Evolutionary conservation across 2,113 vertebrate genomes (phyloP).

Genomic region (Athene cunicularia): DNA sequence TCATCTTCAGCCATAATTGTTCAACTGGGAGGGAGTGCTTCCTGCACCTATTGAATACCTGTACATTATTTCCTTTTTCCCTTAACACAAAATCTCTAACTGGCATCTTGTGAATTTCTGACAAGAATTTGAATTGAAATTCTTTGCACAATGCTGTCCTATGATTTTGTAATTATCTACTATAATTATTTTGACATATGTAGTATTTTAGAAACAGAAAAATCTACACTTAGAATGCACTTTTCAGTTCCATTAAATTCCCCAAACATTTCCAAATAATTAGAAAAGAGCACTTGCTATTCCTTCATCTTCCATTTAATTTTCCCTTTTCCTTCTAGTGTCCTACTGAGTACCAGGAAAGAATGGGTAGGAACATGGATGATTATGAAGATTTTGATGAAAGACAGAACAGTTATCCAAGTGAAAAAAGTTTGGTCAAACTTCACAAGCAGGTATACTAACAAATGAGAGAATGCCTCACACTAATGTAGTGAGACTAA

Average conservation of each 20-base stretch:
- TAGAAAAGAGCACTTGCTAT: background rate
- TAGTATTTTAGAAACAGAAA: background rate
- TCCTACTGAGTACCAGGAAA: constrained; percentile 87
- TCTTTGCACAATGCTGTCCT: background rate
- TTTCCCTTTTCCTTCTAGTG: constrained; percentile 76
- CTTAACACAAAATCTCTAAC: background rate
- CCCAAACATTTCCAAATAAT: background rate
- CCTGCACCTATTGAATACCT: background rate
- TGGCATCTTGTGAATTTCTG: background rate
- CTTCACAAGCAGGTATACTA: constrained; percentile 90
- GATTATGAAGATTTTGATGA: constrained; percentile 98
- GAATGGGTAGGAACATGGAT: constrained; percentile 87
- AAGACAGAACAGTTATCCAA: constrained; percentile 82
- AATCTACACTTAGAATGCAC: background rate
- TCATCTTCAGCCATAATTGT: background rate
- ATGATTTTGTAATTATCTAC: background rate
- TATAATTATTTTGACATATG: background rate
- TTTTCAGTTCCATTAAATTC: background rate
- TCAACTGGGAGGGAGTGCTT: background rate
- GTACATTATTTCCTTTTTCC: background rate
- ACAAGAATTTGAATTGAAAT: background rate
- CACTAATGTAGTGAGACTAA: background rate
- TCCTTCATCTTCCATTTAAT: background rate
- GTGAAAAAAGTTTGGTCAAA: constrained; percentile 83
- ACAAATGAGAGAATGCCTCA: background rate